Conservation (phyloP, 1,140 invertebrate genomes). For the Heliconius hermathena region DNA sequence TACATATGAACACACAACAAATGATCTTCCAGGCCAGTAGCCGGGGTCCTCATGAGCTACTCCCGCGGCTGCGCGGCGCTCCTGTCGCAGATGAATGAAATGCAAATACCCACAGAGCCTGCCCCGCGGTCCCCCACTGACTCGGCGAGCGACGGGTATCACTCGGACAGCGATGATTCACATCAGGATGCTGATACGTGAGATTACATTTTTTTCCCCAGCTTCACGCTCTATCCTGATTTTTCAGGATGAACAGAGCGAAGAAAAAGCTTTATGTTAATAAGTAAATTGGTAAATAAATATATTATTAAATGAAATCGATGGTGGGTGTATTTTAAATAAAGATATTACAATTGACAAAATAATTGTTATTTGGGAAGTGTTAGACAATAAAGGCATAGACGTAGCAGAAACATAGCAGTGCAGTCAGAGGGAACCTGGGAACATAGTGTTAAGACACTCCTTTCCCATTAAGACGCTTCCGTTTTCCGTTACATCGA, state of each 20-base stretch:
- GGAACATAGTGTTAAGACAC: no score
- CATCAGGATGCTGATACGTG: slow-evolving; percentile 83
- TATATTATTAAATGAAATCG: no score
- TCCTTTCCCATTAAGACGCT: no score
- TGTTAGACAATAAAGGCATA: no score
- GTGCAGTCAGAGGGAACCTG: no score
- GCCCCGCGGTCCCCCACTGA: slow-evolving; percentile 75
- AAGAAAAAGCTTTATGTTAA: no score
- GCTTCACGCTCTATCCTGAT: background rate
- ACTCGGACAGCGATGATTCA: slow-evolving; percentile 90
- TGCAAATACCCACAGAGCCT: slow-evolving; percentile 46
- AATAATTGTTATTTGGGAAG: no score
- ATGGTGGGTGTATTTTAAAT: no score
- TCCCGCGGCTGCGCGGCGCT: slow-evolving; percentile 91
- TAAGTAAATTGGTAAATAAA: no score
- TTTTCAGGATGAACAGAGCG: slow-evolving; percentile 24
- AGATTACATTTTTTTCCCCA: background rate
- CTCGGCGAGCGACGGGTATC: slow-evolving; percentile 87
- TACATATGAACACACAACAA: background rate
- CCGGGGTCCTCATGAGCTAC: slow-evolving; percentile 91
- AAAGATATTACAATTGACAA: no score
- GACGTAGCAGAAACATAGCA: no score
- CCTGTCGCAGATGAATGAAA: slow-evolving; percentile 87
- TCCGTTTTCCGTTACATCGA: no score
- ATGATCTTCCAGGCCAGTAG: slow-evolving; percentile 83